A percentile compares a stretch with the other conserved stretches of the same genome.
These are phyloP conservation scores for Perithous albicinctus DNA, from an alignment of 2,888 invertebrate species.

Conservation along the genomic window DNA sequence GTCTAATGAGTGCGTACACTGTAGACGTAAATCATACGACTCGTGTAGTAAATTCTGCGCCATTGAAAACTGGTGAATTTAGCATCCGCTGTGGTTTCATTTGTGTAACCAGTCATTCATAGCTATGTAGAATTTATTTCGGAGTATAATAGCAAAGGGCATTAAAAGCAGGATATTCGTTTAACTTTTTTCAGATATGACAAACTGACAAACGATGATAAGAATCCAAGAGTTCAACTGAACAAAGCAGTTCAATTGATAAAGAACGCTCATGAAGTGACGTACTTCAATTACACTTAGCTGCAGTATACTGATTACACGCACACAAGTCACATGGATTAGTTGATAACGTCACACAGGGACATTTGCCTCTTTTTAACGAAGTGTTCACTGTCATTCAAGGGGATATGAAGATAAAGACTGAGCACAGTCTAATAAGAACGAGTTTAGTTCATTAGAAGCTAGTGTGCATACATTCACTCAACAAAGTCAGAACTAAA, in stretches of 20 bases:
- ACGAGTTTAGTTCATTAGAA: neutral
- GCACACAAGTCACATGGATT: neutral
- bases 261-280: neutral
- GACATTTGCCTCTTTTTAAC: neutral
- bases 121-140: neutral
- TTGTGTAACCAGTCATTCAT: neutral
- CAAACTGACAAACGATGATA: neutral
- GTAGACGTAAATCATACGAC: conserved; percentile 29
- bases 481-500: no score
- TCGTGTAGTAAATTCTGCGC: neutral
- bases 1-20: conserved; percentile 27
- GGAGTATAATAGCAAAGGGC: neutral
- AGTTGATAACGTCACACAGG: neutral
- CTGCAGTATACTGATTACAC: neutral
- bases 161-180: neutral
- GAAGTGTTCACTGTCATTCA: neutral
- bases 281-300: neutral
- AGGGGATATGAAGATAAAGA: neutral
- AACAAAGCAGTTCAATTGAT: neutral
- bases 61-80: conserved; percentile 12
- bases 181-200: neutral
- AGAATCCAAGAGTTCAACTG: neutral
- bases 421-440: neutral
- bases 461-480: neutral
- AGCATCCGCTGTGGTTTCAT: neutral